Evolutionary conservation across 2,888 invertebrate genomes (phyloP).

Genomic region (Carterocephalus palaemon): DNA sequence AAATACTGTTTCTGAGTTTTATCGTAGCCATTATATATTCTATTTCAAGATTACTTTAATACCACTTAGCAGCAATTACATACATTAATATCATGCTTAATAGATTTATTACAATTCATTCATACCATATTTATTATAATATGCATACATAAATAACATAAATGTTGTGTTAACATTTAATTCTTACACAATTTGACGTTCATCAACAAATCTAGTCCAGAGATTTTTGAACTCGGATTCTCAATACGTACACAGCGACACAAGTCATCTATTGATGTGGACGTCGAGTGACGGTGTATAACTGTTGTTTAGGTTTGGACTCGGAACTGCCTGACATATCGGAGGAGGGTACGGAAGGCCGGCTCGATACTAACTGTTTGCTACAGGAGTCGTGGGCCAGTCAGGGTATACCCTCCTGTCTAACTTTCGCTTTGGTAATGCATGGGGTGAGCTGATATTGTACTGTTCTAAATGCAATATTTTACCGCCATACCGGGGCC

Average conservation of each 20-base stretch:
- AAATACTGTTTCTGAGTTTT: too few relatives aligned
- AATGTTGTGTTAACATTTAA: too few relatives aligned
- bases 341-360: conserved; percentile 73
- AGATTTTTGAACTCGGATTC: conserved; percentile 55
- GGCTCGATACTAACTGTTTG: conserved; percentile 76
- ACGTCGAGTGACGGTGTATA: conserved; percentile 44
- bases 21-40: too few relatives aligned
- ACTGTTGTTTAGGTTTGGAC: conserved; percentile 73
- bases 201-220: conserved; percentile 39
- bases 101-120: conserved; percentile 3
- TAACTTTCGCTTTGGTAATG: conserved; percentile 49
- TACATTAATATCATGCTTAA: conserved; percentile 2
- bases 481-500: too few relatives aligned
- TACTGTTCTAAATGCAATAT: too few relatives aligned
- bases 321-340: conserved; percentile 67
- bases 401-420: conserved; percentile 64
- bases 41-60: too few relatives aligned
- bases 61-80: neutral
- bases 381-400: conserved; percentile 76
- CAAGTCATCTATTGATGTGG: too few relatives aligned
- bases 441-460: conserved; percentile 56
- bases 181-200: too few relatives aligned
- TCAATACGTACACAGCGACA: too few relatives aligned
- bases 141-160: too few relatives aligned
- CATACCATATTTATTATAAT: too few relatives aligned